Conservation (phyloP, 2,888 invertebrate species). For the Apoda limacodes region DNA sequence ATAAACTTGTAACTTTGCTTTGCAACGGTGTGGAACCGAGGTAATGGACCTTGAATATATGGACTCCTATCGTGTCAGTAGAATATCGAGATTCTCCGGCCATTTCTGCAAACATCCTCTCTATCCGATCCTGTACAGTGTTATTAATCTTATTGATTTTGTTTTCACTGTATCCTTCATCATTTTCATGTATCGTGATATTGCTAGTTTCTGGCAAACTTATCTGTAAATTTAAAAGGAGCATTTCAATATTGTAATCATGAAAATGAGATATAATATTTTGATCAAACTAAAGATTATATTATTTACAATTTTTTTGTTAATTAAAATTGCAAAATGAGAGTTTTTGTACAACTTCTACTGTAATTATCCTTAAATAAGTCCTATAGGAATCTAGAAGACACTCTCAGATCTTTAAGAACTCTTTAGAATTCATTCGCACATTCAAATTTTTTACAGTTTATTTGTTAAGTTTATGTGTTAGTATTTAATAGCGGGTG, state of each 20-base stretch:
- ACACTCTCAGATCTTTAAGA: too few relatives aligned
- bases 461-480: too few relatives aligned
- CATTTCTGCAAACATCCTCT: slow-evolving; percentile 85
- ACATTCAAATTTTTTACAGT: too few relatives aligned
- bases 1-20: slow-evolving; percentile 84
- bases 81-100: slow-evolving; percentile 67
- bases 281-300: too few relatives aligned
- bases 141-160: slow-evolving; percentile 63
- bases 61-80: slow-evolving; percentile 64
- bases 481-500: too few relatives aligned
- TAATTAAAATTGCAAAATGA: too few relatives aligned
- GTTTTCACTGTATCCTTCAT: slow-evolving; percentile 48
- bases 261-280: slow-evolving; percentile 3
- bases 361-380: too few relatives aligned
- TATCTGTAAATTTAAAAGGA: slow-evolving; percentile 30
- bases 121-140: slow-evolving; percentile 87
- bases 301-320: too few relatives aligned
- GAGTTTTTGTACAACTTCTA: too few relatives aligned
- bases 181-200: slow-evolving; percentile 49
- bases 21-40: slow-evolving; percentile 83
- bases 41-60: slow-evolving; percentile 81
- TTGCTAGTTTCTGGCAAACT: slow-evolving; percentile 43
- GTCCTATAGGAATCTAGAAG: too few relatives aligned
- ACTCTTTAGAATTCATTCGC: too few relatives aligned
- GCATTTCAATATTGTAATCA: slow-evolving; percentile 2